These are phyloP conservation scores for Ligdia adustata DNA, from an alignment of 2,888 invertebrate genomes.

Conservation along the genomic window DNA sequence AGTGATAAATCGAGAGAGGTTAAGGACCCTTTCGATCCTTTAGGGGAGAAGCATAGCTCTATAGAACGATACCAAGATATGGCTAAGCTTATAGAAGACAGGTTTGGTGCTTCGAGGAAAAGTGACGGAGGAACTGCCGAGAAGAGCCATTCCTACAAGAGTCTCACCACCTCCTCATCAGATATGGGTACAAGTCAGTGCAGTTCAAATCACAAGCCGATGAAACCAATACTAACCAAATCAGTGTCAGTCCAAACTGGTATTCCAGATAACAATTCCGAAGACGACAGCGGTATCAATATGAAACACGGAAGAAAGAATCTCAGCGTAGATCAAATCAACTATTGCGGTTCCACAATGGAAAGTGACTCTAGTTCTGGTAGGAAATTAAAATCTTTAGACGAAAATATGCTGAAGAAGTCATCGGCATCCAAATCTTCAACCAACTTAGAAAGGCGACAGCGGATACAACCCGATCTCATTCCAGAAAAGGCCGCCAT, in stretches of 20 bases:
- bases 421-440: constrained; percentile 75
- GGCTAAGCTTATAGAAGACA: constrained; percentile 88
- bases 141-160: constrained; percentile 80
- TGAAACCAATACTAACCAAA: constrained; percentile 75
- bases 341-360: constrained; percentile 77
- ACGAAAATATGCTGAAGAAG: constrained; percentile 79
- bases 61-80: constrained; percentile 89
- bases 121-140: constrained; percentile 72
- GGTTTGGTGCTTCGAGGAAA: constrained; percentile 82
- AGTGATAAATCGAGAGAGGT: constrained; percentile 69
- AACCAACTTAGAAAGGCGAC: constrained; percentile 75
- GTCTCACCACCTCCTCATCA: constrained; percentile 79
- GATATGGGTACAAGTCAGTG: constrained; percentile 81
- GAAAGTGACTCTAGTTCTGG: constrained; percentile 79
- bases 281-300: constrained; percentile 70
- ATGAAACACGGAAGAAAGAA: constrained; percentile 79
- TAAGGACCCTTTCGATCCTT: constrained; percentile 84
- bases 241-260: constrained; percentile 81
- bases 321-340: constrained; percentile 79
- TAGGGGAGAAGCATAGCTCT: constrained; percentile 86
- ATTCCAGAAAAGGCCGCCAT: constrained; percentile 80
- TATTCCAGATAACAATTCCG: constrained; percentile 75
- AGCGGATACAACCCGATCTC: constrained; percentile 79
- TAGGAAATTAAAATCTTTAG: constrained; percentile 74
- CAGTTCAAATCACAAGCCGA: constrained; percentile 70